Base-by-base conservation (phyloP, 2,888 invertebrate genomes). In the Meganola albula region DNA sequence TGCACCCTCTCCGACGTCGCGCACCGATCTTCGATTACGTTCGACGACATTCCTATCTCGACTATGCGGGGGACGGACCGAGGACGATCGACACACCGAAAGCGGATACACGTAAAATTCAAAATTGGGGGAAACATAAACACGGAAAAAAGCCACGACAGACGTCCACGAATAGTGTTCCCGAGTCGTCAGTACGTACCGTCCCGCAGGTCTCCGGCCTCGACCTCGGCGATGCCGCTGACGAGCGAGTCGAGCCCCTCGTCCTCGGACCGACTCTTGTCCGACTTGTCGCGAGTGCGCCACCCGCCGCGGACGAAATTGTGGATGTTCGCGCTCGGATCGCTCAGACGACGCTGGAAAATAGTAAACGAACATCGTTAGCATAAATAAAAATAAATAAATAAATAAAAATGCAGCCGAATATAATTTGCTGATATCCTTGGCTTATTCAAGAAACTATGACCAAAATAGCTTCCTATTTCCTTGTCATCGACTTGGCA, bases 301-400 rank as follows among this genome's bases (percentile, higher is more conserved):
- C 95, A 93, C 13, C 93, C 92, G 58, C 95, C 92, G 46, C 95
- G 90, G 12, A 92, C 92, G 74, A 93, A 96, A 71, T 92, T 92
- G 71, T 93, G 93, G 28, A 96, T 83, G 85, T 95, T 96, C 18
- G 95, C 93, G 76, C 96, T 96, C 1, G 97, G 97, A 83, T 98
- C 98, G 72, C 97, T 97, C 58, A 97, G 89, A 6, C 95, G 89
- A 24, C 96, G 89, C 88, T 93, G 90, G 12, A 62, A 68, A 20
- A 20, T 16, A n/a, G n/a, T 8, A 20, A 21, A 28, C 21, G 9
- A 6, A 2, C 9, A 10, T 6, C 12, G 4, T 6, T 8, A 14
- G 3, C 12, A 14, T 12, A n/a, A n/a, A n/a, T 10, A 3, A 6
- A 23, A 10, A n/a, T 2, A 11, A 24, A 24, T 7, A 11, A 11